Conservation (phyloP, 2,113 vertebrate species). For the Monarcha castaneiventris region DNA sequence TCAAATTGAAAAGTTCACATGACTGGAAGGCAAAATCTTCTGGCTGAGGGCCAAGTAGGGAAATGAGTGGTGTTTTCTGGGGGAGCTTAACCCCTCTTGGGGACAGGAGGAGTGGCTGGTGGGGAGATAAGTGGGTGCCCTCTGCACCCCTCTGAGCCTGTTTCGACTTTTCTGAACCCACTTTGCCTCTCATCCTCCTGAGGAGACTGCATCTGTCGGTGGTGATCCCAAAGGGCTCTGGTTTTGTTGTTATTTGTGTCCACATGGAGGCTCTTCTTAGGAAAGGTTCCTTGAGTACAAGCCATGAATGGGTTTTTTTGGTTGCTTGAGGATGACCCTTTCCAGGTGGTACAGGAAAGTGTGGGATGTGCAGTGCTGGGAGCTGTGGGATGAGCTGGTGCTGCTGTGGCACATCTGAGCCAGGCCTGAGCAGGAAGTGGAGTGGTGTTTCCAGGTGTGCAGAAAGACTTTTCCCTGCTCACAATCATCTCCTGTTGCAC, state of each 20-base stretch:
- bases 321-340: background rate
- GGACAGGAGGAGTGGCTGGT: background rate
- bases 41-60: background rate
- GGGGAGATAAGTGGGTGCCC: accelerated
- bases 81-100: background rate
- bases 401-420: accelerated
- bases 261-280: background rate
- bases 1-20: conserved; percentile 25
- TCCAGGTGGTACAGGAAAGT: background rate
- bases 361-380: background rate
- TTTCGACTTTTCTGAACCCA: background rate
- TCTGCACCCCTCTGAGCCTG: background rate
- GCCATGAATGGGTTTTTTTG: background rate
- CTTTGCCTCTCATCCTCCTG: background rate
- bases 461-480: background rate
- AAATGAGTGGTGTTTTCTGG: conserved; percentile 5
- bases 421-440: accelerated
- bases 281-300: background rate
- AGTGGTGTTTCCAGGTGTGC: accelerated
- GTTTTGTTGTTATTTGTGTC: background rate
- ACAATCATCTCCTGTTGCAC: accelerated
- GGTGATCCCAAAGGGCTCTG: background rate
- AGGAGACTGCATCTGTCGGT: background rate
- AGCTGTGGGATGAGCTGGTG: background rate
- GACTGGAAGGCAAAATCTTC: conserved; percentile 47